Evolutionary conservation across 2,888 invertebrate genomes (phyloP).

Genomic region (Noctua comes): DNA sequence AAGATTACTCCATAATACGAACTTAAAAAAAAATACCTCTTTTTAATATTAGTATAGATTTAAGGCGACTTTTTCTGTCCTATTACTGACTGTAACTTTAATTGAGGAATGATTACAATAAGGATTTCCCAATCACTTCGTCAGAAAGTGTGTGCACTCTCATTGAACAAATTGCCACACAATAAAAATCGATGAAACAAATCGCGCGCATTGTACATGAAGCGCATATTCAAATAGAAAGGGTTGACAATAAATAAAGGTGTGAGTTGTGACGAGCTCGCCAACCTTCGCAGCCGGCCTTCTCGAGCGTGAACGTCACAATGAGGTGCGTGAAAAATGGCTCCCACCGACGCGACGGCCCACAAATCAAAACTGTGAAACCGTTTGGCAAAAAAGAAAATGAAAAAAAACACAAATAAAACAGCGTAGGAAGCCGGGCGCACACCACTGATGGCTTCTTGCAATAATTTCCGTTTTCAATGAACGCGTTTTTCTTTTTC

Average conservation of each 20-base stretch:
- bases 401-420: conserved; percentile 72
- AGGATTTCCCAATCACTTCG: background rate
- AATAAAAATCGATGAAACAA: conserved; percentile 54
- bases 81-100: background rate
- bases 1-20: no score
- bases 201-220: conserved; percentile 64
- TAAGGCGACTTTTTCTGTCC: background rate
- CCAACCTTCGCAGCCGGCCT: conserved; percentile 74
- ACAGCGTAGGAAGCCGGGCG: conserved; percentile 81
- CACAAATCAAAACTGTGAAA: conserved; percentile 86
- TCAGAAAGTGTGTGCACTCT: background rate
- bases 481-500: conserved; percentile 90
- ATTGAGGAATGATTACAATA: background rate
- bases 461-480: conserved; percentile 91
- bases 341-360: conserved; percentile 76
- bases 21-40: no score
- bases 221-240: conserved; percentile 73
- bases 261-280: conserved; percentile 75
- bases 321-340: conserved; percentile 86
- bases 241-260: conserved; percentile 72
- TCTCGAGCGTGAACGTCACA: conserved; percentile 80
- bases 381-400: conserved; percentile 76
- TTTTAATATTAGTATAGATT: background rate
- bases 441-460: conserved; percentile 89
- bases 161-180: conserved; percentile 7